Evolutionary conservation across 2,797 vertebrate genomes (phyloP).

Genomic region (Macroramphosus scolopax): DNA sequence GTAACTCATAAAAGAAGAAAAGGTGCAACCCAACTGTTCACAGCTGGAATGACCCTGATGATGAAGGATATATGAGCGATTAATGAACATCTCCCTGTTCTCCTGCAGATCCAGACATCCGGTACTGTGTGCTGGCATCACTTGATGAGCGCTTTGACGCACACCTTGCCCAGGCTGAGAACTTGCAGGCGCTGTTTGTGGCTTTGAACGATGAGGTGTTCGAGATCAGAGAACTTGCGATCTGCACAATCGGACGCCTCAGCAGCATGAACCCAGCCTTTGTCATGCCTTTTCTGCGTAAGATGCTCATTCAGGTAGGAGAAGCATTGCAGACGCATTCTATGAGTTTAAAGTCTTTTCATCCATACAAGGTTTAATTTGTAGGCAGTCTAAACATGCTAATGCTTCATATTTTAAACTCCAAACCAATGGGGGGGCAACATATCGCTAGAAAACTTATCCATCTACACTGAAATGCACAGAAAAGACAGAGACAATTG

Average conservation of each 20-base stretch:
- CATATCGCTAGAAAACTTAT: too few species aligned
- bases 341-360: background rate
- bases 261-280: conserved; percentile 99
- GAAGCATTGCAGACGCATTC: background rate
- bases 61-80: background rate
- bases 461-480: too few species aligned
- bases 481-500: too few species aligned
- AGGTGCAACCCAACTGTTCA: background rate
- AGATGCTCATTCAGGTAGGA: conserved; percentile 98
- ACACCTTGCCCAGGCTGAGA: conserved; percentile 96
- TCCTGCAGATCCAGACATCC: conserved; percentile 91
- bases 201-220: conserved; percentile 97
- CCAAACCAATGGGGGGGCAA: too few species aligned
- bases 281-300: conserved; percentile 97
- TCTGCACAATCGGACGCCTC: conserved; percentile 96
- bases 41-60: background rate
- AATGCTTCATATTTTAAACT: too few species aligned
- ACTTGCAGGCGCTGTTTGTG: conserved; percentile 95
- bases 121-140: conserved; percentile 96
- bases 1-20: conserved; percentile 60
- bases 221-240: conserved; percentile 96
- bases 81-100: background rate
- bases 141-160: conserved; percentile 96
- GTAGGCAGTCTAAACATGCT: too few species aligned
- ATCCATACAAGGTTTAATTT: too few species aligned